Percentiles rank a stretch among this genome's conserved stretches.
These are phyloP conservation scores for Neomonachus schauinslandi DNA, from an alignment of 2,113 vertebrate genomes.

Conservation along the genomic window DNA sequence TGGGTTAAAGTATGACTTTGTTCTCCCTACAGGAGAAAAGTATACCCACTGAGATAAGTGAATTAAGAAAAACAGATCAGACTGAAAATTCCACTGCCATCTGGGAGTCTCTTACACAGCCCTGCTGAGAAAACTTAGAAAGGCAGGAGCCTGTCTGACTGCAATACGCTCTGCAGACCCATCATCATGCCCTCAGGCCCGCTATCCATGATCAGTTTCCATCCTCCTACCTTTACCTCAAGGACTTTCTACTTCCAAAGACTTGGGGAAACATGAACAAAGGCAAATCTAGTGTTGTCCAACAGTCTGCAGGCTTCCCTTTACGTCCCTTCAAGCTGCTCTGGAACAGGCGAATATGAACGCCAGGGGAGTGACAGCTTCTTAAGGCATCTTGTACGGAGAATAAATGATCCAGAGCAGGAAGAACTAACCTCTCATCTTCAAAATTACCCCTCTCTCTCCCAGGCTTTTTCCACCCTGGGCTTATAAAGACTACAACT, in stretches of 20 bases:
- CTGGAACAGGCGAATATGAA: not conserved
- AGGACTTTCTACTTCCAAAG: not conserved
- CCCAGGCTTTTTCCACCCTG: not conserved
- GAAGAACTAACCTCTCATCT: not conserved
- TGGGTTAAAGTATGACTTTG: not conserved
- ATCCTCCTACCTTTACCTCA: not conserved
- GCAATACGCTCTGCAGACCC: not conserved
- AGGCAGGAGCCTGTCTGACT: not conserved
- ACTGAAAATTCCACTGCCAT: rapidly evolving
- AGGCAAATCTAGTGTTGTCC: not conserved
- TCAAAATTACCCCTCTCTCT: not conserved
- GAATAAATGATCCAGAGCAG: not conserved
- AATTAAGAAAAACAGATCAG: not conserved
- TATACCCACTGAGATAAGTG: not conserved
- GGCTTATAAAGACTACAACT: not conserved
- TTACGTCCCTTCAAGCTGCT: not conserved
- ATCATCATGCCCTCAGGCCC: not conserved
- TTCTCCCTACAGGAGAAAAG: not conserved
- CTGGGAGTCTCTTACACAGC: not conserved
- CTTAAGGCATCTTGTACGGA: not conserved
- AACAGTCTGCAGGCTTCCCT: too few species aligned
- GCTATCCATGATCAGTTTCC: not conserved
- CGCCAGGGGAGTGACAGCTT: not conserved
- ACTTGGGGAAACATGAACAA: not conserved
- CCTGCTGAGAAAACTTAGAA: not conserved